These are phyloP conservation scores for Eucidaris tribuloides DNA, from an alignment of 35 echinoderm and acorn worm genomes.

Conservation along the genomic window DNA sequence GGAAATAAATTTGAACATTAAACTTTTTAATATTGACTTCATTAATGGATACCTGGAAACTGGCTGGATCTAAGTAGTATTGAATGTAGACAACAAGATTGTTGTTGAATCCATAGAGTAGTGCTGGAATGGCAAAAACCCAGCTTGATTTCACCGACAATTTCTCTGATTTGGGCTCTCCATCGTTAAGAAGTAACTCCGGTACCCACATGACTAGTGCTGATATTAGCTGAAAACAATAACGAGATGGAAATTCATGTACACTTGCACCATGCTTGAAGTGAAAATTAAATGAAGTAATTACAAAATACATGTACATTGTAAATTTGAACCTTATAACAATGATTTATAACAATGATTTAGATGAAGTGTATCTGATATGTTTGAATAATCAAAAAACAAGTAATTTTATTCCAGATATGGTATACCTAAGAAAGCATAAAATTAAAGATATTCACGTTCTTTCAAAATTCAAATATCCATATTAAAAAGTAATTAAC, in stretches of 20 bases:
- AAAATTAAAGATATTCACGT: no score
- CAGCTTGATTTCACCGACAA: background rate
- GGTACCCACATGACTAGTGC: constrained; percentile 1
- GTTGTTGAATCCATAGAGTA: constrained; percentile 66
- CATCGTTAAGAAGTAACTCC: background rate
- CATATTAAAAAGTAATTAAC: no score
- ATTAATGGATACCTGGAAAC: constrained; percentile 49
- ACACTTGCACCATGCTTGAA: background rate
- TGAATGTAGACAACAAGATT: constrained; percentile 64
- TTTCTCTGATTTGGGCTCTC: background rate
- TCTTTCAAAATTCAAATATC: no score
- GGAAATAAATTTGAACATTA: no score
- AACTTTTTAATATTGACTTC: no score
- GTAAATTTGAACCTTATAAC: no score
- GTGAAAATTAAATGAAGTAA: background rate
- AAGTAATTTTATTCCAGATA: no score
- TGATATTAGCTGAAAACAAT: background rate
- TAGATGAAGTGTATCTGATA: no score
- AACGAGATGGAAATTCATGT: background rate
- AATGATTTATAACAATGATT: no score
- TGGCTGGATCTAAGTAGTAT: constrained; percentile 65
- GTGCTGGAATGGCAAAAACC: constrained; percentile 56
- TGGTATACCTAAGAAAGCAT: no score
- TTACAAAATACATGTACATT: background rate
- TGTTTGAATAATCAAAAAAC: no score